Conservation (phyloP, 2,888 invertebrate genomes). For the Coelopa pilipes region DNA sequence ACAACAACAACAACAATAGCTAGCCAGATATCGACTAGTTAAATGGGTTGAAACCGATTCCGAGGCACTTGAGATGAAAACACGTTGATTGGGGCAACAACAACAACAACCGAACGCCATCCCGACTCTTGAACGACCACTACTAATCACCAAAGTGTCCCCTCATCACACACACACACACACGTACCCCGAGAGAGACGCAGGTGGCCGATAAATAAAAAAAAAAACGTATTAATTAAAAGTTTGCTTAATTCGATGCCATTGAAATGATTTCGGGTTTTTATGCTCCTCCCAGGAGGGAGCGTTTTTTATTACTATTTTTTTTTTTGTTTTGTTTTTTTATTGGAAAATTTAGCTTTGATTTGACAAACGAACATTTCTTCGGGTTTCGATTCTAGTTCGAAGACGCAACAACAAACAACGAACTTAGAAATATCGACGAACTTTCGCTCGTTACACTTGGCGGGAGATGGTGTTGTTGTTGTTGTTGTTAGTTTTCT, state of each 20-base stretch:
- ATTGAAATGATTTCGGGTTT: slow-evolving; percentile 36
- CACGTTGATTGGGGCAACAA: slow-evolving; percentile 3
- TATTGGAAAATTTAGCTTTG: neutral
- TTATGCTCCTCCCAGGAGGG: slow-evolving; percentile 14
- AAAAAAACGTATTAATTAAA: slow-evolving; percentile 37
- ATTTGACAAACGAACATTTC: neutral
- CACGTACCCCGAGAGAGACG: no score
- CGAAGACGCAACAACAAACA: no score
- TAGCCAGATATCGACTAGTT: neutral
- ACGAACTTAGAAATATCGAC: neutral
- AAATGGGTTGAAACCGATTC: slow-evolving; percentile 34
- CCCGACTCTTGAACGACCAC: neutral
- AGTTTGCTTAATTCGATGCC: slow-evolving; percentile 35
- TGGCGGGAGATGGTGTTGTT: neutral
- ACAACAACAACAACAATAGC: no score
- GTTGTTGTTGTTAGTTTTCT: no score
- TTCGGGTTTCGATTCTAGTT: neutral
- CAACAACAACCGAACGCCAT: neutral
- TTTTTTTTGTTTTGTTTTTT: neutral
- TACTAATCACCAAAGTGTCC: neutral
- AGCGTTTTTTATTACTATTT: neutral
- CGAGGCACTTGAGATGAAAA: slow-evolving; percentile 1
- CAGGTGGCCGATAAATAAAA: no score
- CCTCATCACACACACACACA: neutral
- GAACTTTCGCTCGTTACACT: neutral